phyloP scores from a whole-genome alignment of 2,888 invertebrate genomes.

The Chorisops tibialis region DNA sequence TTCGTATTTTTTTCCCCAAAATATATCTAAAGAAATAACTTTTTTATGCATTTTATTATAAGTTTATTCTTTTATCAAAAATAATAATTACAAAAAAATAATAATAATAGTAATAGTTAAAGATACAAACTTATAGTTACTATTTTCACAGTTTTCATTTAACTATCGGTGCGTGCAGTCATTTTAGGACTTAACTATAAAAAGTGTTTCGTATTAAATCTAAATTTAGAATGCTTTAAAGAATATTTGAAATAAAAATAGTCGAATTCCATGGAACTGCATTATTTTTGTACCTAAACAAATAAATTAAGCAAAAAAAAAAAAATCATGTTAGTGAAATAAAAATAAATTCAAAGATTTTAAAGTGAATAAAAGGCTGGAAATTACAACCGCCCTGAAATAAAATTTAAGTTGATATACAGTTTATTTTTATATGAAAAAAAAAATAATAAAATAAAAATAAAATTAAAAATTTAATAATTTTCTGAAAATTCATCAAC shows the following conservation, averaged over 20 bases:
- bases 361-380: conserved; percentile 5
- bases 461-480: no score
- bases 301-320: background rate
- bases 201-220: background rate
- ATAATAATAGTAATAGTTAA: background rate
- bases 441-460: background rate
- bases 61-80: background rate
- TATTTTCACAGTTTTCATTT: conserved; percentile 6
- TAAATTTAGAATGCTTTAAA: background rate
- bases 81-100: background rate
- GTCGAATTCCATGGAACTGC: background rate
- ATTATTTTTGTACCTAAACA: background rate
- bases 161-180: background rate
- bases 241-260: background rate
- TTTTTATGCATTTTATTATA: background rate
- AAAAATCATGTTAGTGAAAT: background rate
- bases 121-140: background rate
- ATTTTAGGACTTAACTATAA: background rate
- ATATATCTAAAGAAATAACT: background rate
- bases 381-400: conserved; percentile 5
- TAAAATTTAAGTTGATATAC: background rate
- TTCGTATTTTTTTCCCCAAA: conserved; percentile 26
- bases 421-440: background rate
- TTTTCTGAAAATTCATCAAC: no score
- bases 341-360: background rate